These are phyloP conservation scores for Chelonus formosanus DNA, from an alignment of 2,888 invertebrate genomes.

Conservation along the genomic window DNA sequence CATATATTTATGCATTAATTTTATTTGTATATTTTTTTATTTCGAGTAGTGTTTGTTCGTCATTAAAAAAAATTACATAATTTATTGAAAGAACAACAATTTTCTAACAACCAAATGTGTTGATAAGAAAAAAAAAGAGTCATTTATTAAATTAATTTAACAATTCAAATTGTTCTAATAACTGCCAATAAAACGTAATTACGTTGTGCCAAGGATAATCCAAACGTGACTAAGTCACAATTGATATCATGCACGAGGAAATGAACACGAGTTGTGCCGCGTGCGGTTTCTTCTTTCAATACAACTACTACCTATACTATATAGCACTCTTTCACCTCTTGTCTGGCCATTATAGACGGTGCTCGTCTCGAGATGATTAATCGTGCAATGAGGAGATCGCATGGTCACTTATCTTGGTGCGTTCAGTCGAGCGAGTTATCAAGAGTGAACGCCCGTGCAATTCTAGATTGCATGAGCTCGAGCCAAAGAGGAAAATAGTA, in stretches of 20 bases:
- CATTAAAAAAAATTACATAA: too few species aligned
- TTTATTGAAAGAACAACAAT: too few species aligned
- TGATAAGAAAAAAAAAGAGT: not conserved
- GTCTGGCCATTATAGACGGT: slow-evolving; percentile 19
- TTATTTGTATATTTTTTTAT: not conserved
- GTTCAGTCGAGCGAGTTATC: slow-evolving; percentile 10
- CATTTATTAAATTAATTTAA: slow-evolving; percentile 6
- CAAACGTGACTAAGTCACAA: slow-evolving; percentile 5
- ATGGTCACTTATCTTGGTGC: slow-evolving; percentile 18
- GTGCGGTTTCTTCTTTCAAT: slow-evolving; percentile 7
- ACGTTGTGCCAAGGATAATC: slow-evolving; percentile 15
- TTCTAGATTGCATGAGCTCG: slow-evolving; percentile 13
- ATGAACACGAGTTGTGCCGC: slow-evolving; percentile 3
- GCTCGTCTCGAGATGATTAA: slow-evolving; percentile 30
- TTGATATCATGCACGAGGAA: slow-evolving; percentile 12
- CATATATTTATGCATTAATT: not conserved
- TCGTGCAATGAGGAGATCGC: slow-evolving; percentile 25
- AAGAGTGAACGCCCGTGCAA: slow-evolving; percentile 20
- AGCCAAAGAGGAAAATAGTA: slow-evolving; percentile 20
- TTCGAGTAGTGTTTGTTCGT: not conserved
- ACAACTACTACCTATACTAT: not conserved
- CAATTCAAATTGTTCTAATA: slow-evolving; percentile 8
- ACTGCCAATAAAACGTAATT: slow-evolving; percentile 13
- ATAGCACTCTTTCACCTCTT: slow-evolving; percentile 19
- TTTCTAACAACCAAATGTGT: too few species aligned